phyloP scores from a whole-genome alignment of 2,888 invertebrate genomes.

The Drosophila mulleri region DNA sequence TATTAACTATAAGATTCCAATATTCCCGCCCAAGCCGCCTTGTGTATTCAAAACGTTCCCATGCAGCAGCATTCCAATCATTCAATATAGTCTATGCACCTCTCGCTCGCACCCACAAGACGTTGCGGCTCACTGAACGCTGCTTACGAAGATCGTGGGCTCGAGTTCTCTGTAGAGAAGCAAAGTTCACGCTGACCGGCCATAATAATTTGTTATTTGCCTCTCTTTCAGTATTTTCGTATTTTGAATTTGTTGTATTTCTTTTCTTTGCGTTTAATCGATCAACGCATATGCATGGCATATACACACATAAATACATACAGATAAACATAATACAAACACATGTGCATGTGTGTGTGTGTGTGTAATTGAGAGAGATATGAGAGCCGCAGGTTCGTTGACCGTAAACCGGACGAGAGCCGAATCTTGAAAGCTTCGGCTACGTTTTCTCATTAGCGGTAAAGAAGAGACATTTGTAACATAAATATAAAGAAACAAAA shows the following conservation, averaged over 20 bases:
- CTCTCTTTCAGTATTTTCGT: constrained; percentile 21
- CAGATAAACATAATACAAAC: not conserved
- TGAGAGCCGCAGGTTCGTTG: constrained; percentile 65
- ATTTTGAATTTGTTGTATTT: constrained; percentile 31
- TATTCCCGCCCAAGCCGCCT: not conserved
- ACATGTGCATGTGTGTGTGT: not conserved
- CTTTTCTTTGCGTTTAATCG: constrained; percentile 69
- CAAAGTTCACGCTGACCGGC: constrained; percentile 43
- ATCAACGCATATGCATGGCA: constrained; percentile 68
- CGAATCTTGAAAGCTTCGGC: constrained; percentile 62
- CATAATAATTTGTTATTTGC: constrained; percentile 64
- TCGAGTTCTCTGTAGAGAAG: constrained; percentile 30
- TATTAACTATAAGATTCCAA: not conserved
- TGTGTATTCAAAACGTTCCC: constrained; percentile 30
- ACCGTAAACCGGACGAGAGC: constrained; percentile 79
- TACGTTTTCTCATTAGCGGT: constrained; percentile 70
- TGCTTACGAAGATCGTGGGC: constrained; percentile 38
- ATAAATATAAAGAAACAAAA: constrained; percentile 2
- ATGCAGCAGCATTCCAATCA: constrained; percentile 48
- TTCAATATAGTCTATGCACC: constrained; percentile 13
- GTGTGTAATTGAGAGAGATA: constrained; percentile 34
- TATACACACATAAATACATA: constrained; percentile 10
- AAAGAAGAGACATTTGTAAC: constrained; percentile 65
- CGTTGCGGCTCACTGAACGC: constrained; percentile 41
- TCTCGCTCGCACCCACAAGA: constrained; percentile 15